Percentiles rank a stretch among this genome's conserved stretches.
phyloP scores from a whole-genome alignment of 2,797 vertebrate genomes.

The Hemitrygon akajei region DNA sequence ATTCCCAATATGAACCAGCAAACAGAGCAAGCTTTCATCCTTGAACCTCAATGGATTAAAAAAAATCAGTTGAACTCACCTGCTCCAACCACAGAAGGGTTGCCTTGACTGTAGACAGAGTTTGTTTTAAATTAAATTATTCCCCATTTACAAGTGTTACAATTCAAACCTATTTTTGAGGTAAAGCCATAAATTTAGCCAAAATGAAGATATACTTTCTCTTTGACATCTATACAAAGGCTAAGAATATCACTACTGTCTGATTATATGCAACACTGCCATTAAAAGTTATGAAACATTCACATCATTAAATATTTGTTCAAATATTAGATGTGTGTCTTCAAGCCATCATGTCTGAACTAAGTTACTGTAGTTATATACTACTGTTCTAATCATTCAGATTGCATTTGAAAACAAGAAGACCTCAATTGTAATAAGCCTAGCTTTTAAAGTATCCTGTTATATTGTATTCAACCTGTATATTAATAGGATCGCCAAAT shows the following conservation, averaged over 20 bases:
- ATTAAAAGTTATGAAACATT: not conserved
- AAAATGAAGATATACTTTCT: not conserved
- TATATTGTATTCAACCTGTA: not conserved
- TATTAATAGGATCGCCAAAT: not conserved
- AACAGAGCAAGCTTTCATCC: no score
- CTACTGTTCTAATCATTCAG: not conserved
- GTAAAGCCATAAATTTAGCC: not conserved
- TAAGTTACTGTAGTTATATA: not conserved
- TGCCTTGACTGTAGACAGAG: no score
- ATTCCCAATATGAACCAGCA: no score
- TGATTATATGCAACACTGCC: not conserved
- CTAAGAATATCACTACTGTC: not conserved
- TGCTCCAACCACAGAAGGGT: no score
- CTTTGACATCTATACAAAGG: not conserved
- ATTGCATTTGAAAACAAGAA: not conserved
- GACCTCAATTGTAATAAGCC: not conserved
- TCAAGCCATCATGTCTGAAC: not conserved
- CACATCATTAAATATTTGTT: not conserved
- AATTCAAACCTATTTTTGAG: no score
- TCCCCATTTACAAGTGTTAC: no score
- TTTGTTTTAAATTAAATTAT: no score
- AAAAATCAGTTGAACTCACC: no score
- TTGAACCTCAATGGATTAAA: no score
- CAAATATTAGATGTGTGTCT: not conserved
- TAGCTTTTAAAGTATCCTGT: not conserved